phyloP scores from a whole-genome alignment of 2,888 invertebrate species.

The Volucella inflata region DNA sequence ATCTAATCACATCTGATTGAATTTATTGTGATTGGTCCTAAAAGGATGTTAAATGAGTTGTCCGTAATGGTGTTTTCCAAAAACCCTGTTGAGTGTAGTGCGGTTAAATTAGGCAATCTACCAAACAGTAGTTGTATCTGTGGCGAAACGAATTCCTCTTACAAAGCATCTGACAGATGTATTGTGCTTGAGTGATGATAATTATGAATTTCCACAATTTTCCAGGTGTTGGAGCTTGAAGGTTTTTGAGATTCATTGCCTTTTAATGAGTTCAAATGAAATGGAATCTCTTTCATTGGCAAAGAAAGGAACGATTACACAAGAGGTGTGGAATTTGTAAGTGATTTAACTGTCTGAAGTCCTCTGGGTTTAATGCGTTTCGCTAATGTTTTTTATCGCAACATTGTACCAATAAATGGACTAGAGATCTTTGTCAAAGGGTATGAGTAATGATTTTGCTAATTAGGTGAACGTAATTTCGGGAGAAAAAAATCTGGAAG shows the following conservation, averaged over 20 bases:
- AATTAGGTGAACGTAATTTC: conserved; percentile 35
- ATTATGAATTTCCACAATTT: conserved; percentile 29
- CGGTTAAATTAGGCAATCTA: not conserved
- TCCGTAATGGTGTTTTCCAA: conserved; percentile 14
- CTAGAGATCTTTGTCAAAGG: not conserved
- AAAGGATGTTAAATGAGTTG: conserved; percentile 47
- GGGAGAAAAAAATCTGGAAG: not conserved
- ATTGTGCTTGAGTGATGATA: conserved; percentile 46
- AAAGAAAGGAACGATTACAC: not conserved
- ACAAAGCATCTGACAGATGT: conserved; percentile 22
- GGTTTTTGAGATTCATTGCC: conserved; percentile 36
- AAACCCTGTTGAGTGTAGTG: not conserved
- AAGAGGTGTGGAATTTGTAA: not conserved
- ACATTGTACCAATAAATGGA: not conserved
- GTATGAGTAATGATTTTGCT: conserved; percentile 8
- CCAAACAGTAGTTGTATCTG: not conserved
- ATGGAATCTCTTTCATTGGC: conserved; percentile 21
- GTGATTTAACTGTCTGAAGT: conserved; percentile 14
- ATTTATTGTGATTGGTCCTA: conserved; percentile 39
- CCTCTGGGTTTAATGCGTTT: conserved; percentile 10
- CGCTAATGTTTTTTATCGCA: conserved; percentile 29
- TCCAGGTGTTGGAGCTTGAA: conserved; percentile 46
- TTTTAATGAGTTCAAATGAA: conserved; percentile 51
- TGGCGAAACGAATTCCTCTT: conserved; percentile 3
- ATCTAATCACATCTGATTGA: conserved; percentile 40